Evolutionary conservation across 2,797 vertebrate genomes (phyloP), one percentile per base, ranked within the genome.

Genomic region (Leptatherina wallacei): DNA sequence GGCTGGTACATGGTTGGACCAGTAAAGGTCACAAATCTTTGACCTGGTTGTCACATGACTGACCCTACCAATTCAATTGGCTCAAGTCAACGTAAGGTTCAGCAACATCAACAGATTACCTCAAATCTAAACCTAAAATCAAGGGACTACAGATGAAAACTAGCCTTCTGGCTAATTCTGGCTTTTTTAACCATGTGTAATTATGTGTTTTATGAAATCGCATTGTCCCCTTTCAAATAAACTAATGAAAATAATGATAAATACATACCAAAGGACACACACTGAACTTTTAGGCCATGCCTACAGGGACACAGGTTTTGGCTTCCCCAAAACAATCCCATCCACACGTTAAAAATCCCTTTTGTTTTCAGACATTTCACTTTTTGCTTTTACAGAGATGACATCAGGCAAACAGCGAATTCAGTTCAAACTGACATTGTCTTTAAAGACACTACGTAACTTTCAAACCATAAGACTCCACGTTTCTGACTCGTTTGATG

Each of bases 1-100:
- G 16, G 2, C 2, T n/a, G 44, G 20, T 47, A 47, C 20, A n/a
- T n/a, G 7, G 44, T 47, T n/a, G 20, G 42, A 16, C 6, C 42
- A 44, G 42, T 44, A 20, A 44, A 44, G 42, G 44, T 47, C 40
- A 11, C 40, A 22, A 74, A 80, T 73, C 27, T 55, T 30, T 55
- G 27, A 16, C 52, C 27, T 55, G 69, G 73, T 73, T 60, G 75
- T 80, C 77, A 64, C 35, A 36, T 58, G 35, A 35, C 30, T 76
- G 67, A 78, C 65, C 78, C 35, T 9, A 42, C 9, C 51, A 33
- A 32, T 60, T 69, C 64, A 78, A 83, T 72, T 79, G 73, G 75
- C 71, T 38, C 1, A 3, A 54, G 38, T 38, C 64, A 16, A 40
- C 18, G 2, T 68, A 38, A 60, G 55, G 30, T 65, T 83, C 61